These are phyloP conservation scores for Drosophila sordidula DNA, from an alignment of 2,888 invertebrate species.

Conservation along the genomic window DNA sequence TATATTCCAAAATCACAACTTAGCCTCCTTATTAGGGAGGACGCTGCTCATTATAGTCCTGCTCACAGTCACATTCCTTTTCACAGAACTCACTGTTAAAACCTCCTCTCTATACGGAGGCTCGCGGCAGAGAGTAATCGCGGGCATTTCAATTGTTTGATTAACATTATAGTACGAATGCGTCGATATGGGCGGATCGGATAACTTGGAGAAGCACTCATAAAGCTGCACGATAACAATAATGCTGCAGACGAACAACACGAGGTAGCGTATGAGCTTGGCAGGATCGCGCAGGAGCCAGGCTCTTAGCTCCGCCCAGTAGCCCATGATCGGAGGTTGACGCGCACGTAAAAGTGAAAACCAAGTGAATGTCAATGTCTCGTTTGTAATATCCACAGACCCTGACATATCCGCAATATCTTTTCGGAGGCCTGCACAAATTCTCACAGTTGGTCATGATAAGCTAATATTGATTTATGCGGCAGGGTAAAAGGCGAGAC, in stretches of 20 bases:
- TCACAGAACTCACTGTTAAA: constrained; percentile 85
- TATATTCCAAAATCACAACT: too few relatives aligned
- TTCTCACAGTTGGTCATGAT: constrained; percentile 70
- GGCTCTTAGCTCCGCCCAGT: constrained; percentile 80
- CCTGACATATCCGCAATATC: constrained; percentile 26
- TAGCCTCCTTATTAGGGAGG: too few relatives aligned
- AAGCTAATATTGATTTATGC: constrained; percentile 75
- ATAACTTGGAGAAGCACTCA: constrained; percentile 87
- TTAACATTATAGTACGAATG: constrained; percentile 89
- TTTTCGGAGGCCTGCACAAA: constrained; percentile 47
- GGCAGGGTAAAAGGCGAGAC: constrained; percentile 14
- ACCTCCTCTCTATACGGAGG: constrained; percentile 88
- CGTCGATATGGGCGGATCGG: constrained; percentile 88
- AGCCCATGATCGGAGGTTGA: constrained; percentile 67
- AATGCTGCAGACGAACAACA: constrained; percentile 86
- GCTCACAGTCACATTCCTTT: background rate
- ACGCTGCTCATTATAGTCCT: too few relatives aligned
- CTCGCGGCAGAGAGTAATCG: constrained; percentile 89
- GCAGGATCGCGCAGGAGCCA: constrained; percentile 85
- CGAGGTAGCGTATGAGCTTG: constrained; percentile 87
- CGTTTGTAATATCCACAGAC: background rate
- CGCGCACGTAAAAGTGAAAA: constrained; percentile 50
- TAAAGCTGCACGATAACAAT: constrained; percentile 88
- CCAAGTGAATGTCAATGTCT: constrained; percentile 53
- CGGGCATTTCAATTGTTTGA: constrained; percentile 88